phyloP scores from a whole-genome alignment of 2,113 vertebrate genomes.

The Pseudorectes ferrugineus region DNA sequence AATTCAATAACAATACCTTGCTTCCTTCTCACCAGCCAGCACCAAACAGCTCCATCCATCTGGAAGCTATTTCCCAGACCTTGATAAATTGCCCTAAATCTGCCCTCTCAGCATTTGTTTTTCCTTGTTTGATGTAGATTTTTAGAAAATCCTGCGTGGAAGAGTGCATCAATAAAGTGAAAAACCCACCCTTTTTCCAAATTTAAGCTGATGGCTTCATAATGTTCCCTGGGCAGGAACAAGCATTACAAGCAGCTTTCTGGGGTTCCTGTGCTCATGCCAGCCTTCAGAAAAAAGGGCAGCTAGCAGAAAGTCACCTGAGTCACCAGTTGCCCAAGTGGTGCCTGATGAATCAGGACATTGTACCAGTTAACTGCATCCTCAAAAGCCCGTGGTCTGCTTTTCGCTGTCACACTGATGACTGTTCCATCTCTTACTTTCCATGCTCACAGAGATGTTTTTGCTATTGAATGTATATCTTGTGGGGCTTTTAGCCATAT shows the following conservation, averaged over 20 bases:
- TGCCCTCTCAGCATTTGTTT: conserved; percentile 70
- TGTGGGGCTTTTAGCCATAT: neutral
- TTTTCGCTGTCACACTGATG: neutral
- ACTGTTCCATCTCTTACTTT: neutral
- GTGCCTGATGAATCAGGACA: neutral
- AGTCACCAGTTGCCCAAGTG: neutral
- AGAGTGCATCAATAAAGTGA: conserved; percentile 43
- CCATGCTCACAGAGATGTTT: neutral
- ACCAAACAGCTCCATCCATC: conserved; percentile 61
- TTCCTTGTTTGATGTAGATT: conserved; percentile 72
- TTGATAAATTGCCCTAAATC: conserved; percentile 66
- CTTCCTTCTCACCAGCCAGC: conserved; percentile 64
- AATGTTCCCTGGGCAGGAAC: neutral
- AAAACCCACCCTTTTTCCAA: conserved; percentile 4
- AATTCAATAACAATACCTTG: conserved; percentile 66
- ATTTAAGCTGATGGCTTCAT: neutral
- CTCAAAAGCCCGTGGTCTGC: neutral
- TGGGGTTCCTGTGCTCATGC: neutral
- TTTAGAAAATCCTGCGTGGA: conserved; percentile 54
- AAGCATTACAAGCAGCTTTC: neutral
- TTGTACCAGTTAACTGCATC: neutral
- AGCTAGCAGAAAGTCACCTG: neutral
- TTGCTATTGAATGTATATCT: neutral
- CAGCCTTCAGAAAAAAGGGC: neutral
- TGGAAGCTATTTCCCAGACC: conserved; percentile 66